Base-by-base conservation (phyloP, 2,888 invertebrate genomes). In the Callosobruchus maculatus region DNA sequence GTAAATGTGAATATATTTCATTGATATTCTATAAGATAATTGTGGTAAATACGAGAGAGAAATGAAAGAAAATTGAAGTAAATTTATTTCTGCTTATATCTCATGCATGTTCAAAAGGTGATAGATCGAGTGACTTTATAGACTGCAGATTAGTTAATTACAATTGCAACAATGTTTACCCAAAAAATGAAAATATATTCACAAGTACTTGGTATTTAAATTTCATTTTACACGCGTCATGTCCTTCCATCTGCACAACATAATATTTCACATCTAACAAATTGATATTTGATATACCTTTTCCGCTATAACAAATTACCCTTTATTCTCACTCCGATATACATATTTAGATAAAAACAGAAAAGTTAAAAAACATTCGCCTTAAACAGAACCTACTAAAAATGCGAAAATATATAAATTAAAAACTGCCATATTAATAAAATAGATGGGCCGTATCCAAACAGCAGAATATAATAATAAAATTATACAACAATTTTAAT, bases 401-500 rank as follows among this genome's bases (percentile, higher is more conserved):
- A 82, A 79, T 80, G 80, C 80, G 78, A 78, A 79, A 75, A 76
- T 1, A 74, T 78, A 77, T 76, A 78, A 77, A 77, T 76, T 75
- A 76, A 74, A 49, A 81, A 79, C 78, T 78, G 78, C 77, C 77
- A 78, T 77, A 77, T 75, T 73, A 75, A 76, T 74, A 71, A 77
- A 79, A 78, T 78, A 75, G 76, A 76, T 79, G 74, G 76, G 77
- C 75, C 75, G 76, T 73, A 76, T 75, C 75, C 77, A 73, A 79
- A 79, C 79, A 82, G 80, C 77, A 81, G 78, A 82, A 77, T 78
- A 81, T 75, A 80, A 80, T 80, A 81, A 78, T 78, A 80, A 83
- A 84, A 70, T 84, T 83, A 84, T 81, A 85, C 84, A 85, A 86
- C 83, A 85, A 85, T 83, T 84, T 84, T 85, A 85, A 84, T 84